These are phyloP conservation scores for Serinus canaria DNA, from an alignment of 2,113 vertebrate species.

Conservation along the genomic window DNA sequence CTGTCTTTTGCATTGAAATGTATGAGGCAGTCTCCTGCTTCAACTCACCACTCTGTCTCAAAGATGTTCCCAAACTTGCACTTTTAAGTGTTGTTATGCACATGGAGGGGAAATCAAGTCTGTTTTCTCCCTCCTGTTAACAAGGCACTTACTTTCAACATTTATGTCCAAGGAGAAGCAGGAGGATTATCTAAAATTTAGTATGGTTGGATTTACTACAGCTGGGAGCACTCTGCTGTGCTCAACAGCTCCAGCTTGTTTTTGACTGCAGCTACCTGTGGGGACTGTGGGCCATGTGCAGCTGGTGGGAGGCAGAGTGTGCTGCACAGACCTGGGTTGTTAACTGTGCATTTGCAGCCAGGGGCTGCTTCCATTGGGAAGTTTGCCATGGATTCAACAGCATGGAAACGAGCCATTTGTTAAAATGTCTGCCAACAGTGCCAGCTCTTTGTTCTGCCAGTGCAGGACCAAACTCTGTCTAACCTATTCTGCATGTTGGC, in stretches of 20 bases:
- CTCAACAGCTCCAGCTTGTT: not conserved
- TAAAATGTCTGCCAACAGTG: not conserved
- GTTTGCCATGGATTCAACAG: not conserved
- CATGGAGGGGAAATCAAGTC: fast-evolving
- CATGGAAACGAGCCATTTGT: not conserved
- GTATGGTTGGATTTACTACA: not conserved
- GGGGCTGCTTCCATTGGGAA: not conserved
- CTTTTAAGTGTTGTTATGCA: not conserved
- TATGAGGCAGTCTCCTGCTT: not conserved
- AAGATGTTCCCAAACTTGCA: not conserved
- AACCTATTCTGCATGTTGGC: not conserved
- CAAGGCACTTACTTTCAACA: not conserved
- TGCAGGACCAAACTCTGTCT: not conserved
- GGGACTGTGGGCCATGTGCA: not conserved
- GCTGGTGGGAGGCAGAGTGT: not conserved
- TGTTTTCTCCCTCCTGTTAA: not conserved
- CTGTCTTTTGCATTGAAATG: not conserved
- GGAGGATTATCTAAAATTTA: not conserved
- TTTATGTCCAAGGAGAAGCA: not conserved
- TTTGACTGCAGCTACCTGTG: not conserved
- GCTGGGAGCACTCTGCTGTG: not conserved
- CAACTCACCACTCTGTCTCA: not conserved
- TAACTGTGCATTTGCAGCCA: fast-evolving
- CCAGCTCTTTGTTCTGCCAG: not conserved
- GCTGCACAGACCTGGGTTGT: not conserved